Conservation (phyloP, 2,113 vertebrate genomes). For the Ancistrus triradiatus region DNA sequence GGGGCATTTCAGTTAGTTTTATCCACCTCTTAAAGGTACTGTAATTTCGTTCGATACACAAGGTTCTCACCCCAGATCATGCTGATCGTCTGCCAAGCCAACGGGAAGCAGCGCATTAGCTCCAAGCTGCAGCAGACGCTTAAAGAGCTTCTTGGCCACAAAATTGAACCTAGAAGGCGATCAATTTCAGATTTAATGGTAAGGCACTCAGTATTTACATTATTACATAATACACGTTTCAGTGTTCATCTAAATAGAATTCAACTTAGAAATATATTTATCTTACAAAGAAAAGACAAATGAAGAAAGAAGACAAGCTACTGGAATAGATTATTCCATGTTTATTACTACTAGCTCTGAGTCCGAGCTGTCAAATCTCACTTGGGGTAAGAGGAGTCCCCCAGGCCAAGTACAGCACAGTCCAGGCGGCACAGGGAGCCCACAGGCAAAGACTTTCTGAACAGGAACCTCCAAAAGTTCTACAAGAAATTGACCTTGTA, state of each 20-base stretch:
- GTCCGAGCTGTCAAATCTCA: conserved; percentile 57
- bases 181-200: too few species aligned
- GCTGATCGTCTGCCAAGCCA: conserved; percentile 88
- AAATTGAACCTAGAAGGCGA: conserved; percentile 84
- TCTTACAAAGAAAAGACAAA: too few species aligned
- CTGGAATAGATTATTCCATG: not conserved
- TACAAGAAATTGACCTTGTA: conserved; percentile 39
- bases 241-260: too few species aligned
- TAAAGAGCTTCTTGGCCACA: conserved; percentile 92
- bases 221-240: too few species aligned
- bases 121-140: conserved; percentile 83
- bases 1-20: too few species aligned
- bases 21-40: not conserved
- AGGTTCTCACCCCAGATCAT: conserved; percentile 86
- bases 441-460: conserved; percentile 78
- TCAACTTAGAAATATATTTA: too few species aligned
- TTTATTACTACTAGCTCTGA: not conserved
- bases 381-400: conserved; percentile 94
- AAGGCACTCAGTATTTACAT: too few species aligned
- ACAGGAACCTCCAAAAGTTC: conserved; percentile 93
- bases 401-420: conserved; percentile 85
- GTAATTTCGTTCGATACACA: too few species aligned
- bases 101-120: conserved; percentile 71
- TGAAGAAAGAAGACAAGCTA: too few species aligned
- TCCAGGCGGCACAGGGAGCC: conserved; percentile 81